phyloP scores from a whole-genome alignment of 2,888 invertebrate genomes.

The Euclidia mi region DNA sequence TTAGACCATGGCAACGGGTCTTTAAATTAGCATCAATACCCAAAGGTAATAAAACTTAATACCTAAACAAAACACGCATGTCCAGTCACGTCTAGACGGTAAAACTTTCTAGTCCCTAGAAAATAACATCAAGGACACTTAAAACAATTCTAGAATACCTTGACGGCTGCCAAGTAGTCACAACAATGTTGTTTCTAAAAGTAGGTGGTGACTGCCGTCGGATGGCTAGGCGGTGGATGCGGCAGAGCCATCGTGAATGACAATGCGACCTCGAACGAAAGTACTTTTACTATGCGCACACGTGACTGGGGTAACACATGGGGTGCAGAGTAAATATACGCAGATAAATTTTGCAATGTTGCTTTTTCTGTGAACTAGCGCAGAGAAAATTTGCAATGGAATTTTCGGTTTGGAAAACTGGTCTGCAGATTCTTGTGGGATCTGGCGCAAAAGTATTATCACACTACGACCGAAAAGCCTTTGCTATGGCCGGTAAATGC shows the following conservation, averaged over 20 bases:
- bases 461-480: too few relatives aligned
- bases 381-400: too few relatives aligned
- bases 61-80: too few relatives aligned
- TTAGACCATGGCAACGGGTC: too few relatives aligned
- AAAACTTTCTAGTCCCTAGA: slow-evolving; percentile 12
- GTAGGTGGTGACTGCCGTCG: slow-evolving; percentile 66
- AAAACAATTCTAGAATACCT: slow-evolving; percentile 13
- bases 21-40: too few relatives aligned
- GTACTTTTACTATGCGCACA: slow-evolving; percentile 86
- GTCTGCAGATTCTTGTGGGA: too few relatives aligned
- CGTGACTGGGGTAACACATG: slow-evolving; percentile 80
- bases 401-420: too few relatives aligned
- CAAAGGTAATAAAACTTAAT: too few relatives aligned
- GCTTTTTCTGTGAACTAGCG: too few relatives aligned
- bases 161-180: slow-evolving; percentile 27
- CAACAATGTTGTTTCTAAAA: slow-evolving; percentile 56
- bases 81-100: slow-evolving; percentile 6
- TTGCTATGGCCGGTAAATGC: too few relatives aligned
- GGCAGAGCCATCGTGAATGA: slow-evolving; percentile 76
- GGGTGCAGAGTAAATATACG: slow-evolving; percentile 58
- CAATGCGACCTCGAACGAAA: slow-evolving; percentile 88
- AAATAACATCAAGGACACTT: slow-evolving; percentile 15
- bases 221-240: slow-evolving; percentile 59
- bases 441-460: too few relatives aligned
- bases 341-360: slow-evolving; percentile 50